These are phyloP conservation scores for Bombus confusus DNA, from an alignment of 1,140 invertebrate species.

Conservation along the genomic window DNA sequence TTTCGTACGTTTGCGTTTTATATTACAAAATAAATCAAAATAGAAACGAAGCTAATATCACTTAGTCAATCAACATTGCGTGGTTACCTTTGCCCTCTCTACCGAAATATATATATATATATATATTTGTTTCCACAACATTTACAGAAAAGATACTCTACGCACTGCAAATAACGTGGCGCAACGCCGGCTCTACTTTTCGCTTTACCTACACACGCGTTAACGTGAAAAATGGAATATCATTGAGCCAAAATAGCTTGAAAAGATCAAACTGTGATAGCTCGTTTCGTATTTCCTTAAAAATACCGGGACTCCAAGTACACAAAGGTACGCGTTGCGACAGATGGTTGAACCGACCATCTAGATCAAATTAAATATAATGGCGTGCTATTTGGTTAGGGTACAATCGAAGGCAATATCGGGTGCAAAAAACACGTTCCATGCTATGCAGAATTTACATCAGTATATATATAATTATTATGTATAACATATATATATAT, in stretches of 20 bases:
- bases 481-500: no score
- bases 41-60: neutral
- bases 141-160: slow-evolving; percentile 66
- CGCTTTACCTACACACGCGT: slow-evolving; percentile 18
- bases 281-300: neutral
- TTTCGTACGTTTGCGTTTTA: no score
- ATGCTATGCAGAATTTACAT: neutral
- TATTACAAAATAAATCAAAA: neutral
- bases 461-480: no score
- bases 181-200: slow-evolving; percentile 74
- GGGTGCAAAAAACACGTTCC: slow-evolving; percentile 12
- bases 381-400: slow-evolving; percentile 15
- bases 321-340: neutral
- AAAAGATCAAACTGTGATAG: neutral
- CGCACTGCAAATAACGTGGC: slow-evolving; percentile 79
- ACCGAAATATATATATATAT: slow-evolving; percentile 29
- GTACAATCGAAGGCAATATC: neutral
- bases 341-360: neutral
- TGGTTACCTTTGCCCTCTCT: slow-evolving; percentile 39
- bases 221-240: neutral
- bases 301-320: neutral
- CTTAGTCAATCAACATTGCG: slow-evolving; percentile 8
- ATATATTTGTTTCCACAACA: slow-evolving; percentile 55
- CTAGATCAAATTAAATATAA: neutral
- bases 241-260: neutral